Conservation (phyloP, 2,113 vertebrate species). For the Gnathonemus echidnorhynchus region DNA sequence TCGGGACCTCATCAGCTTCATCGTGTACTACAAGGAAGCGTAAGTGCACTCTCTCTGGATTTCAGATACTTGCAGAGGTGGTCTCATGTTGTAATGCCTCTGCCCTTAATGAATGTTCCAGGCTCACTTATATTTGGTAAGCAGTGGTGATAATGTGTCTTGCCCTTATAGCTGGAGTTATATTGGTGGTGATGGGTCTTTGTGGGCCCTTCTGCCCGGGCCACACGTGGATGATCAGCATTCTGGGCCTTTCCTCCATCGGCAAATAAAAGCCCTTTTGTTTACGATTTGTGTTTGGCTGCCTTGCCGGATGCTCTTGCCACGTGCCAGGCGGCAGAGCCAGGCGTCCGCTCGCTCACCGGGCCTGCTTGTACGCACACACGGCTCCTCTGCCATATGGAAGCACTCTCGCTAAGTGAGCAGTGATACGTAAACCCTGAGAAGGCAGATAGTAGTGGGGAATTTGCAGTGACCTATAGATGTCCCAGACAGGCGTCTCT, state of each 20-base stretch:
- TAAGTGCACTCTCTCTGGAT: constrained; percentile 56
- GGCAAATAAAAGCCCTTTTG: not conserved
- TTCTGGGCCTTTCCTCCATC: not conserved
- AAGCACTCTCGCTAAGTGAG: not conserved
- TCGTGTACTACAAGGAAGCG: constrained; percentile 97
- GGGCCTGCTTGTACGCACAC: not conserved
- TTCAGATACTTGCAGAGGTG: not conserved
- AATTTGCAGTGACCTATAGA: not conserved
- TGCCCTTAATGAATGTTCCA: not conserved
- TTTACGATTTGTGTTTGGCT: not conserved
- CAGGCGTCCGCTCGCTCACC: not conserved
- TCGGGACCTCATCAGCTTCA: constrained; percentile 92
- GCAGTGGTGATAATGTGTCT: not conserved
- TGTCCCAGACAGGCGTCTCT: not conserved
- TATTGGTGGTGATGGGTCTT: not conserved
- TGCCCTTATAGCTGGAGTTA: not conserved
- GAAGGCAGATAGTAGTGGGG: not conserved
- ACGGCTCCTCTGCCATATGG: not conserved
- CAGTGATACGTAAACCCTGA: not conserved
- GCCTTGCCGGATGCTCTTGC: not conserved
- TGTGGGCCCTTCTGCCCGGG: not conserved
- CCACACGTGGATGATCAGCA: not conserved
- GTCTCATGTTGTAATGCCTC: not conserved
- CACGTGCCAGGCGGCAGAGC: not conserved
- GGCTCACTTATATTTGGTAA: not conserved